phyloP scores from a whole-genome alignment of 2,797 vertebrate genomes.

The Harpagifer antarcticus region DNA sequence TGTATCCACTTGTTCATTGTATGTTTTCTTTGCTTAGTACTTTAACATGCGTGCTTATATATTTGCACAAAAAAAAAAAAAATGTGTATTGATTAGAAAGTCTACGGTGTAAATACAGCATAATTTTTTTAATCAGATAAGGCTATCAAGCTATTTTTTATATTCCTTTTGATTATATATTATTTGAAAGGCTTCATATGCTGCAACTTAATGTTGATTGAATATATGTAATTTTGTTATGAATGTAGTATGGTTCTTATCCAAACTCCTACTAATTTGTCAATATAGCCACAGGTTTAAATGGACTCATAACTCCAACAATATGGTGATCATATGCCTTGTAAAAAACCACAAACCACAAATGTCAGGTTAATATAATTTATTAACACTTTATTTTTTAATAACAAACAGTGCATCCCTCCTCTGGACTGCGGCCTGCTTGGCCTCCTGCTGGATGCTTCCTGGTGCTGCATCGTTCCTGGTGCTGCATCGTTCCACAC shows the following conservation, averaged over 20 bases:
- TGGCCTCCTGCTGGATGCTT: conserved; percentile 61
- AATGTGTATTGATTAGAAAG: too few species aligned
- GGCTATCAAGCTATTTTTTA: neutral
- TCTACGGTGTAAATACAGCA: too few species aligned
- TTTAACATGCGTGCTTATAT: too few species aligned
- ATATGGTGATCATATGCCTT: neutral
- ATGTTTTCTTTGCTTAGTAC: too few species aligned
- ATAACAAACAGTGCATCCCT: neutral
- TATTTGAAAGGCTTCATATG: neutral
- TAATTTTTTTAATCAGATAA: too few species aligned
- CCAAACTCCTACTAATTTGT: neutral
- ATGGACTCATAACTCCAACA: neutral
- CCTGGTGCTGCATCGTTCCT: conserved; percentile 35
- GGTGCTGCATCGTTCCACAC: conserved; percentile 34
- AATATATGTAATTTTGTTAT: neutral
- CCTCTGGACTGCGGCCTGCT: conserved; percentile 19
- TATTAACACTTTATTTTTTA: conserved; percentile 34
- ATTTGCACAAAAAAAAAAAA: too few species aligned
- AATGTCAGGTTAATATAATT: conserved; percentile 29
- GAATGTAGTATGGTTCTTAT: too few species aligned
- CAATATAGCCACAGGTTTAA: neutral
- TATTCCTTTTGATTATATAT: neutral
- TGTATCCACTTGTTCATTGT: too few species aligned
- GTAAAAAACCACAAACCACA: neutral
- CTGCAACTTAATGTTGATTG: neutral